phyloP scores from a whole-genome alignment of 2,888 invertebrate species.

The Magallana nippona region DNA sequence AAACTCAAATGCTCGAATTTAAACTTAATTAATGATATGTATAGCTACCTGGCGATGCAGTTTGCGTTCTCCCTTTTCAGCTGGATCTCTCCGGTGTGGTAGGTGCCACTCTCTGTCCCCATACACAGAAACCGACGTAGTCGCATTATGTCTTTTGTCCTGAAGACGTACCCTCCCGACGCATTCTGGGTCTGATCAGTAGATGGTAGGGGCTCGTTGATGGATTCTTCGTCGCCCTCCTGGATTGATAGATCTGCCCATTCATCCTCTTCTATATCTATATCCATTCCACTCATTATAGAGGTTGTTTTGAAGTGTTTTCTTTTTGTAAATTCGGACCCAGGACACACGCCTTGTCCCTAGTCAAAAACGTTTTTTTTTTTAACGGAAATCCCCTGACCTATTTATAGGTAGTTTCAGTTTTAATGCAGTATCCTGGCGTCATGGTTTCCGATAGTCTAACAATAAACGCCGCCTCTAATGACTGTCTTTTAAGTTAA shows the following conservation, averaged over 20 bases:
- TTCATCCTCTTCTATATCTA: neutral
- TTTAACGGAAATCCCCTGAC: neutral
- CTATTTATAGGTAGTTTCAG: neutral
- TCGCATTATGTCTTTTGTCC: constrained; percentile 74
- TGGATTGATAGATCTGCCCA: neutral
- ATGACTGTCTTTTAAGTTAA: too few species aligned
- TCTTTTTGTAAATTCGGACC: neutral
- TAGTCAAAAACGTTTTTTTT: neutral
- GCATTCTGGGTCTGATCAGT: constrained; percentile 57
- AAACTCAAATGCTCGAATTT: too few species aligned
- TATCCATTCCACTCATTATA: neutral
- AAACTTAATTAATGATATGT: too few species aligned
- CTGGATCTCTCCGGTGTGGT: constrained; percentile 71
- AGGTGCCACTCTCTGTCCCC: constrained; percentile 76
- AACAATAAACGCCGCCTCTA: too few species aligned
- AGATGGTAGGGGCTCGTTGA: neutral
- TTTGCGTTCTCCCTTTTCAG: constrained; percentile 75
- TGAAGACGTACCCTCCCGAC: constrained; percentile 75
- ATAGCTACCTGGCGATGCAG: constrained; percentile 64
- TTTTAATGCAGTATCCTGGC: too few species aligned
- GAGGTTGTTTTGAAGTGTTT: too few species aligned
- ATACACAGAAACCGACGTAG: constrained; percentile 79
- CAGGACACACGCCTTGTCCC: neutral
- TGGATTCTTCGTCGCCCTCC: neutral
- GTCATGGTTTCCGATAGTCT: too few species aligned